Evolutionary conservation across 1,140 invertebrate species (phyloP).

Genomic region (Drosophila sproati): DNA sequence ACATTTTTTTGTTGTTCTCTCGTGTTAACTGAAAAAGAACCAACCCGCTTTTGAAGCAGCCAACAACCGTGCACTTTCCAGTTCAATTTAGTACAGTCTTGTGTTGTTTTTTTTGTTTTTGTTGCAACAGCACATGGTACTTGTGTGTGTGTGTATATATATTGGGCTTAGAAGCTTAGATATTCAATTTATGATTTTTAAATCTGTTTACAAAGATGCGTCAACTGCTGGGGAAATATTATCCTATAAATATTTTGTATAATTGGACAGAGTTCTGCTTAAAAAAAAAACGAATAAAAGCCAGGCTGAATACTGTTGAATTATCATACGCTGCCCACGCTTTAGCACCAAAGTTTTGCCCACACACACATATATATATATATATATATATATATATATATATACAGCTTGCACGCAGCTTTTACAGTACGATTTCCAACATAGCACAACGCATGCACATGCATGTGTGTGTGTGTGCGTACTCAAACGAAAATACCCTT

Average conservation of each 20-base stretch:
- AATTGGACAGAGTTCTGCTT: no score
- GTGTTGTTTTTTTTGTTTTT: conserved; percentile 35
- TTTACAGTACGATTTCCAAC: conserved; percentile 6
- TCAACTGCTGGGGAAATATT: no score
- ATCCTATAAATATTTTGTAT: no score
- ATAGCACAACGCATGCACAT: background rate
- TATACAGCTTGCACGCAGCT: background rate
- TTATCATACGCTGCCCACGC: conserved; percentile 16
- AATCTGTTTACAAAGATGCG: no score
- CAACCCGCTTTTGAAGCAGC: conserved; percentile 44
- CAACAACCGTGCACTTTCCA: conserved; percentile 51
- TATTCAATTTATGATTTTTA: background rate
- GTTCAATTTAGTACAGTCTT: conserved; percentile 74
- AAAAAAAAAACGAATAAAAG: no score
- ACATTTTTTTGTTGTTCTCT: conserved; percentile 29
- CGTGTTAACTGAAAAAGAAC: conserved; percentile 67
- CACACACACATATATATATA: background rate
- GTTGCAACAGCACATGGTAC: conserved; percentile 15
- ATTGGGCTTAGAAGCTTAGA: background rate
- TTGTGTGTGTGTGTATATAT: no score
- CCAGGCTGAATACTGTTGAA: background rate
- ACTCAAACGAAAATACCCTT: conserved; percentile 62
- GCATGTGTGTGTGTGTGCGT: background rate
- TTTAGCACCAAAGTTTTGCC: conserved; percentile 7
- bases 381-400: background rate